A percentile compares a stretch with the other conserved stretches of the same genome.
Conservation (phyloP, 2,797 vertebrate species). For the Morus bassanus region DNA sequence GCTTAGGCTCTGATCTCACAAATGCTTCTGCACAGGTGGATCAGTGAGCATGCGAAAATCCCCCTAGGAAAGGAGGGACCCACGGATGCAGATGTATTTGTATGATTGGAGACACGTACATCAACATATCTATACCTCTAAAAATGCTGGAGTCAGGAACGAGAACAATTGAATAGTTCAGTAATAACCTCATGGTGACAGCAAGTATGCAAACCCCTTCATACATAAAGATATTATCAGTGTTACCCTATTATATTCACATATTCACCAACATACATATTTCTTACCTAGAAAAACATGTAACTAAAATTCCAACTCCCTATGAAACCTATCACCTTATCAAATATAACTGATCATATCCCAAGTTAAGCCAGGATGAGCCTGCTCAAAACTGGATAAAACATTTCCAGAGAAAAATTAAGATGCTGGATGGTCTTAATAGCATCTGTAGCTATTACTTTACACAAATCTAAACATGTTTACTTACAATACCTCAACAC, state of each 20-base stretch:
- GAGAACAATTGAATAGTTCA: not conserved
- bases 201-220: not conserved
- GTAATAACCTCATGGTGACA: not conserved
- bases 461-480: not conserved
- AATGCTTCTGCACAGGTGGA: not conserved
- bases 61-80: not conserved
- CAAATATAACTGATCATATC: not conserved
- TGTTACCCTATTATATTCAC: not conserved
- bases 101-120: not conserved
- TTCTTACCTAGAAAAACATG: not conserved
- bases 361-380: not conserved
- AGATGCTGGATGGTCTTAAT: not conserved
- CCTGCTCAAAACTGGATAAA: not conserved
- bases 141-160: not conserved
- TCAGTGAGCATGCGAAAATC: not conserved
- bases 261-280: not conserved
- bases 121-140: not conserved
- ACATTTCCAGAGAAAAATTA: not conserved
- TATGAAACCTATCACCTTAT: not conserved
- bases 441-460: not conserved
- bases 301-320: not conserved
- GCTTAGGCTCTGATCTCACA: constrained; percentile 37
- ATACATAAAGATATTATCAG: not conserved
- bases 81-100: not conserved
- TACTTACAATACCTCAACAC: not conserved